Base-by-base conservation (phyloP, 2,888 invertebrate genomes). In the Tiliacea aurago region DNA sequence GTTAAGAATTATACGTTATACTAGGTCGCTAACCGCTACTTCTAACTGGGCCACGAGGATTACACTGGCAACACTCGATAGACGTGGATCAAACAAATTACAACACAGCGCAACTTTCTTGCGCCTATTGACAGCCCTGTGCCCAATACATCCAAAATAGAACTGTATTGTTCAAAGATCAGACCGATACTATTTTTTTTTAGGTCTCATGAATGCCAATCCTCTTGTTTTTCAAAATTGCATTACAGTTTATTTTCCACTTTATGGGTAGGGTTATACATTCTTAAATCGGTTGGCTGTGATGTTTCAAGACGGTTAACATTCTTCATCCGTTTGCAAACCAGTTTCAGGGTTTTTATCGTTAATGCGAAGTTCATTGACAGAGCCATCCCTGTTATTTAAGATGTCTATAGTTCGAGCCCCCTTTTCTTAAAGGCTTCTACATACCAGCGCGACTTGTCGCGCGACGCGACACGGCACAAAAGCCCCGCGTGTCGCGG, bases 311-410 rank as follows among this genome's bases (percentile, higher is more conserved):
- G 70, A 82, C 82, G 70, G 72, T 80, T 86, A 74, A 84, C 84
- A 88, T 86, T 88, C 84, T 76, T 84, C 65, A 73, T 66, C 64
- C 72, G 80, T 84, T 80, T 73, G 81, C 80, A 84, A 89, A 89
- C 89, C 85, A 70, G 88, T 90, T 88, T 69, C 72, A 70, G 33
- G 53, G 47, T 70, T 76, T 83, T 78, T 82, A 76, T 86, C 49
- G 47, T 59, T 49, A 71, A 72, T 58, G 69, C 55, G 67, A 80
- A 84, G 89, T 87, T 90, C 88, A 87, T 82, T 86, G 89, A 83
- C 89, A 75, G 69, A 23, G 20, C 18, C 15, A 63, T 53, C 56
- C 28, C 59, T 73, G 73, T 79, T 77, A 71, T 49, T 23, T 73
- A 76, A 67, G 45, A 41, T 49, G 37, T 64, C 15, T 49, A 33